phyloP scores from a whole-genome alignment of 2,797 vertebrate genomes.

The Masticophis lateralis region DNA sequence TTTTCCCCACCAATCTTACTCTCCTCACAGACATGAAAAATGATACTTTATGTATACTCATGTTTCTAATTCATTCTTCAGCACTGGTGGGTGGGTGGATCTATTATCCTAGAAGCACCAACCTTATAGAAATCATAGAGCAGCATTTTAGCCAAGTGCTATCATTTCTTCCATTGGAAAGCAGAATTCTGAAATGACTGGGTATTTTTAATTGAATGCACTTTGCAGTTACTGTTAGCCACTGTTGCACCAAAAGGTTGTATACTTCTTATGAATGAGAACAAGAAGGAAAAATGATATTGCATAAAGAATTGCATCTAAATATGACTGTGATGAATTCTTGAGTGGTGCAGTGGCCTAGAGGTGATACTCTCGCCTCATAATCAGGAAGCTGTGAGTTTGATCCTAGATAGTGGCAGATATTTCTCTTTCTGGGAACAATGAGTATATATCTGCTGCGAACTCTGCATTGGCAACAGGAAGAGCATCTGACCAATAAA shows the following conservation, averaged over 20 bases:
- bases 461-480: too few relatives aligned
- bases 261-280: accelerated
- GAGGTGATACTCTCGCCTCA: too few relatives aligned
- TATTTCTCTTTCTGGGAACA: too few relatives aligned
- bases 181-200: background rate
- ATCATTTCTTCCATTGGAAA: background rate
- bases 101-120: background rate
- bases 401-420: too few relatives aligned
- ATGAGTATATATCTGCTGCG: too few relatives aligned
- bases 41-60: background rate
- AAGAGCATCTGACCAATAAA: too few relatives aligned
- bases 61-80: background rate
- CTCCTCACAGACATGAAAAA: background rate
- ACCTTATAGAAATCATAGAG: background rate
- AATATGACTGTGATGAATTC: background rate
- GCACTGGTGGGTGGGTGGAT: background rate
- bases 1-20: background rate
- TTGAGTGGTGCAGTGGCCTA: background rate
- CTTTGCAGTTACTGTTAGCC: background rate
- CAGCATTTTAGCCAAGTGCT: background rate
- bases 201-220: background rate
- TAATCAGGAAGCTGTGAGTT: too few relatives aligned
- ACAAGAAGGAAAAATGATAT: background rate
- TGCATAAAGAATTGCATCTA: background rate
- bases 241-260: background rate